A percentile compares a stretch with the other conserved stretches of the same genome.
Evolutionary conservation across 2,888 invertebrate genomes (phyloP).

Genomic region (Pseudococcus longispinus): DNA sequence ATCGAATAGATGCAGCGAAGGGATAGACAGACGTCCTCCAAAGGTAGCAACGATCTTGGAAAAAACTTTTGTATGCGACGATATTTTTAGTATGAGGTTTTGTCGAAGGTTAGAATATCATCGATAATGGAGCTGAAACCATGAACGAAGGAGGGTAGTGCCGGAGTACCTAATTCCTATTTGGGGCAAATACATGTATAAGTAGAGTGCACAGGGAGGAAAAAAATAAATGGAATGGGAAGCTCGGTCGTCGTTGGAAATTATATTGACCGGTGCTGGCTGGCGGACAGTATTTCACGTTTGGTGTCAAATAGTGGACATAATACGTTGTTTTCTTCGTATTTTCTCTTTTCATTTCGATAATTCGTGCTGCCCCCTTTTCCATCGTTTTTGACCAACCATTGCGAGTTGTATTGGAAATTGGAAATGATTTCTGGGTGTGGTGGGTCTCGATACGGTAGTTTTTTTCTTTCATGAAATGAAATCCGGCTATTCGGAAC

Average conservation of each 20-base stretch:
- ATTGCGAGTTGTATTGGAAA: background rate
- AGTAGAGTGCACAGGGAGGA: background rate
- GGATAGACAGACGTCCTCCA: background rate
- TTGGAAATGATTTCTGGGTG: slow-evolving; percentile 16
- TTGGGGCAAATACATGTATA: background rate
- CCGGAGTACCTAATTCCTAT: background rate
- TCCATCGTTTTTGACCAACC: background rate
- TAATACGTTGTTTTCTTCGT: background rate
- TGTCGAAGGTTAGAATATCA: background rate
- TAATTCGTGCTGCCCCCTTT: background rate
- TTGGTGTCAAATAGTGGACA: background rate
- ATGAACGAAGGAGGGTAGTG: background rate
- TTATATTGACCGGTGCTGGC: background rate
- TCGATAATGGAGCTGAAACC: background rate
- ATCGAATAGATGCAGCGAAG: background rate
- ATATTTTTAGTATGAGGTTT: too few relatives aligned
- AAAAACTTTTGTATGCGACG: background rate
- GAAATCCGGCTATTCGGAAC: background rate
- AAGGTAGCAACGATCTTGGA: background rate
- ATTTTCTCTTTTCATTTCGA: background rate
- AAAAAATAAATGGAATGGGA: background rate
- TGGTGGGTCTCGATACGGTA: background rate
- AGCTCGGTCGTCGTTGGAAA: background rate
- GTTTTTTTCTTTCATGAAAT: background rate
- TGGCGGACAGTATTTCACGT: background rate